Evolutionary conservation across 2,888 invertebrate genomes (phyloP).

Genomic region (Caenorhabditis virilis): DNA sequence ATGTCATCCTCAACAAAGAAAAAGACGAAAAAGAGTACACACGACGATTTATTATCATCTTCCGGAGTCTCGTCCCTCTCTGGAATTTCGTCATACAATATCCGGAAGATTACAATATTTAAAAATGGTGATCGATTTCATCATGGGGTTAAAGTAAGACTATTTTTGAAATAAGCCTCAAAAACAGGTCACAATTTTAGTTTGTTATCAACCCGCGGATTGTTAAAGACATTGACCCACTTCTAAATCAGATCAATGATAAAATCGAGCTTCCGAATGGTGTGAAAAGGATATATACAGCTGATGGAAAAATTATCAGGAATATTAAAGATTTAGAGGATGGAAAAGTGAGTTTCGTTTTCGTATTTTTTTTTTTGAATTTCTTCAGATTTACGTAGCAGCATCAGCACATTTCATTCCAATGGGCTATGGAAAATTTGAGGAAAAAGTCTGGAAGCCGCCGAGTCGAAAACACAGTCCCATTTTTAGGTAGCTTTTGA

Average conservation of each 20-base stretch:
- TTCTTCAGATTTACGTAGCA: constrained; percentile 29
- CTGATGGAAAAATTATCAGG: constrained; percentile 26
- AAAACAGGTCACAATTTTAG: constrained; percentile 7
- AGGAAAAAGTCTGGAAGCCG: constrained; percentile 36
- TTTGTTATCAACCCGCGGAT: constrained; percentile 39
- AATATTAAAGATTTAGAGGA: constrained; percentile 31
- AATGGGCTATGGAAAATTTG: constrained; percentile 30
- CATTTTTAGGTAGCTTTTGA: constrained; percentile 17
- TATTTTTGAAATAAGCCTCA: not conserved
- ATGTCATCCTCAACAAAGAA: constrained; percentile 11
- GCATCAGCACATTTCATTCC: constrained; percentile 36
- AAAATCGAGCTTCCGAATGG: constrained; percentile 34
- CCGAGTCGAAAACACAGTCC: constrained; percentile 39
- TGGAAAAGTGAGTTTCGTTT: constrained; percentile 36
- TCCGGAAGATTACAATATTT: constrained; percentile 29
- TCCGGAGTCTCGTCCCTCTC: constrained; percentile 40
- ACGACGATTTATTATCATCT: constrained; percentile 31
- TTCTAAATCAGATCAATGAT: constrained; percentile 38
- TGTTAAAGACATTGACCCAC: constrained; percentile 28
- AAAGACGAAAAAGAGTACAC: constrained; percentile 13
- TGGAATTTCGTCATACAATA: constrained; percentile 24
- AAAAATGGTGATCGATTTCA: constrained; percentile 40
- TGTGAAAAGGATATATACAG: constrained; percentile 29
- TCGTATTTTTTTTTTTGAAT: not conserved
- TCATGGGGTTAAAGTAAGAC: constrained; percentile 29